Evolutionary conservation across 2,113 vertebrate genomes (phyloP).

Genomic region (Pandion haliaetus): DNA sequence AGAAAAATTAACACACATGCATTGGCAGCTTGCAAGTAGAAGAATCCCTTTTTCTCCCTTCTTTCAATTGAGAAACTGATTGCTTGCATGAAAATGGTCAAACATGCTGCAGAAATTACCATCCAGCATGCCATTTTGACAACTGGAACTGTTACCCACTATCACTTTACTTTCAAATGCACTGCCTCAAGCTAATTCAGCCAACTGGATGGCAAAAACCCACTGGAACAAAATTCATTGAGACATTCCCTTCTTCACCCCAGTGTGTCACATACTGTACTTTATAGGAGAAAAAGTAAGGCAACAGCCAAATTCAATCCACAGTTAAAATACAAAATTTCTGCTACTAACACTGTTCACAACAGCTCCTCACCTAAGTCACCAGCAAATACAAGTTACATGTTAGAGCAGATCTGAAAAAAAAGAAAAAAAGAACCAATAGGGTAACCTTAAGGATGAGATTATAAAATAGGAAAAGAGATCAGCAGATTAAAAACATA

Average conservation of each 20-base stretch:
- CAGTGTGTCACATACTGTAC: neutral
- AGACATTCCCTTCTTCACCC: neutral
- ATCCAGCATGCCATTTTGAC: neutral
- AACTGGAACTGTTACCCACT: neutral
- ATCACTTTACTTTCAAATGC: neutral
- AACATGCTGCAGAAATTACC: neutral
- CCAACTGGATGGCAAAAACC: neutral
- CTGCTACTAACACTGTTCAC: neutral
- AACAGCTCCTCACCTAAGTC: neutral
- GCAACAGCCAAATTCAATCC: neutral
- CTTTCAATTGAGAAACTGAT: neutral
- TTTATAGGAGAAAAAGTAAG: neutral
- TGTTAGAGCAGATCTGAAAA: neutral
- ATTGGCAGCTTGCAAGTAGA: neutral
- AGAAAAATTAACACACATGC: neutral
- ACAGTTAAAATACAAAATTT: neutral
- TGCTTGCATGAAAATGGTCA: neutral
- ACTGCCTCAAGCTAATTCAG: neutral
- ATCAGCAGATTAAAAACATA: neutral
- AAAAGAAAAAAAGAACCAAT: neutral
- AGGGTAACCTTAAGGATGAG: neutral
- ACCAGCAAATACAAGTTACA: neutral
- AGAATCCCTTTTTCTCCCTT: neutral
- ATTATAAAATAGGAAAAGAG: neutral
- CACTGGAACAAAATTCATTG: neutral